These are phyloP conservation scores for Ethmia dodecea DNA, from an alignment of 2,888 invertebrate species.

Conservation along the genomic window DNA sequence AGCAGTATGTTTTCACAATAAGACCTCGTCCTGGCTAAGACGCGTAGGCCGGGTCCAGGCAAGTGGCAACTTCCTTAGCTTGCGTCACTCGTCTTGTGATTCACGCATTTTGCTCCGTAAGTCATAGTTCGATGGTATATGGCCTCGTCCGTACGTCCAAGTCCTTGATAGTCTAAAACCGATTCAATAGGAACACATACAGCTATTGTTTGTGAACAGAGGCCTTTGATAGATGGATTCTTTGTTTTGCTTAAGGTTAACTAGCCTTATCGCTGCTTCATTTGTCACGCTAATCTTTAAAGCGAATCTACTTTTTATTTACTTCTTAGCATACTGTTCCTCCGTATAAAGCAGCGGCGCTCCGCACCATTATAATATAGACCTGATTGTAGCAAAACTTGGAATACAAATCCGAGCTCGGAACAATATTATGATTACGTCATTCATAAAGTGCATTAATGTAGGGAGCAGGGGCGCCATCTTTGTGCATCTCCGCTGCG, in stretches of 20 bases:
- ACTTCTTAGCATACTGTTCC: slow-evolving; percentile 27
- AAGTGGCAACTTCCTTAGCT: slow-evolving; percentile 68
- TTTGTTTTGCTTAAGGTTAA: slow-evolving; percentile 25
- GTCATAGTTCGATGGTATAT: slow-evolving; percentile 40
- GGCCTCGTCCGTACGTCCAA: slow-evolving; percentile 40
- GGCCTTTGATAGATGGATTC: slow-evolving; percentile 28
- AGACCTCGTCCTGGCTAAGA: slow-evolving; percentile 39
- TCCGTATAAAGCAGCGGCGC: slow-evolving; percentile 31
- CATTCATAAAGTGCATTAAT: slow-evolving; percentile 64
- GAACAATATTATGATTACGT: slow-evolving; percentile 62
- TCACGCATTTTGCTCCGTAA: slow-evolving; percentile 51
- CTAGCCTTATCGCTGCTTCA: slow-evolving; percentile 28
- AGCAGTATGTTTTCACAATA: slow-evolving; percentile 45
- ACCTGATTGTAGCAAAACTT: slow-evolving; percentile 43
- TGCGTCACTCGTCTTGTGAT: slow-evolving; percentile 62
- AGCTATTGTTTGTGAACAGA: slow-evolving; percentile 25
- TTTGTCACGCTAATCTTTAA: slow-evolving; percentile 32
- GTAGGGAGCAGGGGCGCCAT: slow-evolving; percentile 47
- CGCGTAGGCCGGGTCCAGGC: slow-evolving; percentile 56
- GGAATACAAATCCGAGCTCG: slow-evolving; percentile 43
- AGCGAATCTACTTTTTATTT: slow-evolving; percentile 25
- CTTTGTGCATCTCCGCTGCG: slow-evolving; percentile 51
- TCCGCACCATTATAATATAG: slow-evolving; percentile 30
- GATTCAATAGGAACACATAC: slow-evolving; percentile 25
- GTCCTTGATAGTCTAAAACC: slow-evolving; percentile 42